A percentile compares a stretch with the other conserved stretches of the same genome.
Evolutionary conservation across 2,888 invertebrate genomes (phyloP).

Genomic region (Oscheius sp.): DNA sequence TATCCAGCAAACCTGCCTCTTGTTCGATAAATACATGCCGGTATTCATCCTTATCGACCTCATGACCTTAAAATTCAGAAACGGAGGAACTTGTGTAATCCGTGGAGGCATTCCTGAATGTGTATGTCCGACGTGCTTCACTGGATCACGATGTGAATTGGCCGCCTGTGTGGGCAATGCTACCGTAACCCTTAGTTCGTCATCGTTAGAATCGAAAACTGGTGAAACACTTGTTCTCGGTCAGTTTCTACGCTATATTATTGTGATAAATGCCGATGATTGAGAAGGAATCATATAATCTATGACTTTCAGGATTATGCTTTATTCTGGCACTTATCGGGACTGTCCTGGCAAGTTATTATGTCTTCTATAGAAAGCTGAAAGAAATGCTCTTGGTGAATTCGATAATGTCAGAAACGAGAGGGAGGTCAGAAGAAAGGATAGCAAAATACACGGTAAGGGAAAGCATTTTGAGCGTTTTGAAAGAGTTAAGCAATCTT

Average conservation of each 20-base stretch:
- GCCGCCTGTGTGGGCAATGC: conserved; percentile 3
- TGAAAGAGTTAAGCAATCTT: no score
- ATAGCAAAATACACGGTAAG: conserved; percentile 4
- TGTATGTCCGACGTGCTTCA: conserved; percentile 13
- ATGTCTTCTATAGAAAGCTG: neutral
- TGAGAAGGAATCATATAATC: neutral
- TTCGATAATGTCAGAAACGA: neutral
- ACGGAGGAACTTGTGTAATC: conserved; percentile 2
- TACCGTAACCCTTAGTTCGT: conserved; percentile 14
- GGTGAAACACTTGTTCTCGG: conserved; percentile 14
- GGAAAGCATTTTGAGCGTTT: no score
- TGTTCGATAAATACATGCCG: neutral
- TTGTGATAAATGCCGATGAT: neutral
- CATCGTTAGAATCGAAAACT: neutral
- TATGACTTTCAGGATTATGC: conserved; percentile 5
- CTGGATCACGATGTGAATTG: conserved; percentile 22
- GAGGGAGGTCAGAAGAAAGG: no score
- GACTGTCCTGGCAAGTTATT: neutral
- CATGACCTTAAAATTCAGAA: neutral
- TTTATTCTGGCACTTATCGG: neutral
- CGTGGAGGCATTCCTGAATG: neutral
- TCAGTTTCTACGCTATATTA: conserved; percentile 19
- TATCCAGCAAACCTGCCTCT: neutral
- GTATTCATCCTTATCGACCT: neutral
- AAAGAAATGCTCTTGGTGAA: conserved; percentile 14